phyloP scores from a whole-genome alignment of 2,797 vertebrate species.

The Hypotaenidia okinawae region DNA sequence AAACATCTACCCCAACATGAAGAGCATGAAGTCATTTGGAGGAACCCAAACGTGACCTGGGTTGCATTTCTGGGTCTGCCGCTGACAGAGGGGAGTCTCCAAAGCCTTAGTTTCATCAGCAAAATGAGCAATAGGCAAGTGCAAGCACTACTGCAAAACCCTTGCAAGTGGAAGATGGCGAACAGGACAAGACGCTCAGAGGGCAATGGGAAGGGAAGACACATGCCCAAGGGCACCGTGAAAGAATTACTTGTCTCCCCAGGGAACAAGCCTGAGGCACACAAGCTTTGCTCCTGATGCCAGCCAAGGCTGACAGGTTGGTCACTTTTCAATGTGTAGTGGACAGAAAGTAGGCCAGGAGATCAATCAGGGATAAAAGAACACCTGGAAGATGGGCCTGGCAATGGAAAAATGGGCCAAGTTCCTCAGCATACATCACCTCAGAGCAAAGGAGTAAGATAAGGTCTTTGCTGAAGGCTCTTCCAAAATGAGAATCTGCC shows the following conservation, averaged over 20 bases:
- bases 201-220: background rate
- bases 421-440: background rate
- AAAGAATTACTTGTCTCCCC: conserved; percentile 3
- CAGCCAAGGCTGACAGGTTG: conserved; percentile 13
- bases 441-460: conserved; percentile 43
- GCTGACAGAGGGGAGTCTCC: background rate
- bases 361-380: conserved; percentile 28
- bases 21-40: background rate
- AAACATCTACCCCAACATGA: background rate
- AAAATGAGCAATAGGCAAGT: background rate
- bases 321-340: background rate
- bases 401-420: conserved; percentile 29
- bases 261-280: conserved; percentile 28
- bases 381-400: conserved; percentile 24
- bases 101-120: background rate
- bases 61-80: background rate
- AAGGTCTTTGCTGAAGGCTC: conserved; percentile 1
- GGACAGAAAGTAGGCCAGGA: conserved; percentile 38
- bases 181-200: background rate
- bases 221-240: background rate
- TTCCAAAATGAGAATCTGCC: conserved; percentile 30
- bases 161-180: background rate
- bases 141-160: background rate
- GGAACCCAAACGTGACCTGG: background rate
- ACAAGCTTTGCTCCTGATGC: background rate